phyloP scores from a whole-genome alignment of 2,797 vertebrate species.

The Lindbergichthys nudifrons region DNA sequence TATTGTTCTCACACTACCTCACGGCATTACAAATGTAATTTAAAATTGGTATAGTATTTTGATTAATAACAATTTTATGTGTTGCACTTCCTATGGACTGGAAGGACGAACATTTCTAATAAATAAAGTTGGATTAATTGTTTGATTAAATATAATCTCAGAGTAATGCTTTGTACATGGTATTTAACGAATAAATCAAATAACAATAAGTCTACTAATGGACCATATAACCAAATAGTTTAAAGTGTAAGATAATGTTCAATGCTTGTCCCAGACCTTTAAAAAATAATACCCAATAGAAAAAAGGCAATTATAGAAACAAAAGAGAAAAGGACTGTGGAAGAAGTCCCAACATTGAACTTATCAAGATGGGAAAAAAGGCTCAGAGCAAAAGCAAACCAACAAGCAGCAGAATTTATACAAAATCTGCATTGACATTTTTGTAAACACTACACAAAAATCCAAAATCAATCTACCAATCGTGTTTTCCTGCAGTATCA shows the following conservation, averaged over 20 bases:
- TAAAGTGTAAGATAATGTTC: not conserved
- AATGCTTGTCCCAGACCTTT: not conserved
- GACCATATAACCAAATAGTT: too few relatives aligned
- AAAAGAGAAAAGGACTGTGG: not conserved
- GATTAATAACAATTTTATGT: too few relatives aligned
- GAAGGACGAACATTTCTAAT: too few relatives aligned
- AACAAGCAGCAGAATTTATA: not conserved
- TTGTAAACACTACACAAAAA: not conserved
- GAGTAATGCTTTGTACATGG: too few relatives aligned
- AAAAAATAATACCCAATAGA: not conserved
- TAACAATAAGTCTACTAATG: too few relatives aligned
- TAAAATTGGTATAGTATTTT: too few relatives aligned
- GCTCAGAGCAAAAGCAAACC: not conserved
- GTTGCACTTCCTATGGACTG: too few relatives aligned
- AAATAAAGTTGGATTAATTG: too few relatives aligned
- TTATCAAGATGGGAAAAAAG: not conserved
- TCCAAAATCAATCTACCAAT: not conserved
- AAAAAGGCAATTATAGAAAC: not conserved
- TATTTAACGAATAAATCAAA: too few relatives aligned
- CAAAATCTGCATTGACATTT: not conserved
- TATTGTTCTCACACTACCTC: too few relatives aligned
- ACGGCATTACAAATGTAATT: too few relatives aligned
- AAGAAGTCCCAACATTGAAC: not conserved
- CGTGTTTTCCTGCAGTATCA: conserved; percentile 20
- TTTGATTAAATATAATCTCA: too few relatives aligned